phyloP scores from a whole-genome alignment of 2,888 invertebrate genomes.

The Chymomyza procnemis region DNA sequence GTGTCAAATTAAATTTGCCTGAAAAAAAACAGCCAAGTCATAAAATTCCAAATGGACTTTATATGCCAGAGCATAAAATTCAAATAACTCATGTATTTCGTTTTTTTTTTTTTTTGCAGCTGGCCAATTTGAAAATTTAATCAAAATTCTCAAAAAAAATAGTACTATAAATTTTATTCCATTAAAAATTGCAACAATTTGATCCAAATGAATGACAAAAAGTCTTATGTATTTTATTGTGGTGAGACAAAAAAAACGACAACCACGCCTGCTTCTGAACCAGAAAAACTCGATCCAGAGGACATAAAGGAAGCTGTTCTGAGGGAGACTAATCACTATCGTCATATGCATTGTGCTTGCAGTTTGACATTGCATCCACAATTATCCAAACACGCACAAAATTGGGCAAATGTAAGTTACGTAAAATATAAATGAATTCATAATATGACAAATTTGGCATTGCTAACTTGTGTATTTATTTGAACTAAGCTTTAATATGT shows the following conservation, averaged over 20 bases:
- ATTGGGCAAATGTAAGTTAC: conserved; percentile 82
- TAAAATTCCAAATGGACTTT: not conserved
- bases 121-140: not conserved
- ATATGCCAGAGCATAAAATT: not conserved
- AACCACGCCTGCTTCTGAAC: not conserved
- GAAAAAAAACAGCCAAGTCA: conserved; percentile 1
- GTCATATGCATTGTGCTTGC: conserved; percentile 84
- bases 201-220: not conserved
- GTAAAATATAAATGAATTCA: not conserved
- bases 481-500: too few relatives aligned
- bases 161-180: not conserved
- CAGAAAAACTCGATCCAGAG: not conserved
- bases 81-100: not conserved
- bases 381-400: conserved; percentile 83
- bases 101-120: not conserved
- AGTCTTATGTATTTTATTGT: not conserved
- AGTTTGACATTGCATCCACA: conserved; percentile 83
- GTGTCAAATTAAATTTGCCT: conserved; percentile 51
- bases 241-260: not conserved
- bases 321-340: conserved; percentile 83
- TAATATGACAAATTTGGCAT: not conserved
- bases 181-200: not conserved
- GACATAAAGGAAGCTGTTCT: conserved; percentile 22
- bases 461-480: too few relatives aligned
- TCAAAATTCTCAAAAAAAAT: conserved; percentile 1